These are phyloP conservation scores for Drosophila punjabiensis DNA, from an alignment of 1,140 invertebrate genomes.

Conservation along the genomic window DNA sequence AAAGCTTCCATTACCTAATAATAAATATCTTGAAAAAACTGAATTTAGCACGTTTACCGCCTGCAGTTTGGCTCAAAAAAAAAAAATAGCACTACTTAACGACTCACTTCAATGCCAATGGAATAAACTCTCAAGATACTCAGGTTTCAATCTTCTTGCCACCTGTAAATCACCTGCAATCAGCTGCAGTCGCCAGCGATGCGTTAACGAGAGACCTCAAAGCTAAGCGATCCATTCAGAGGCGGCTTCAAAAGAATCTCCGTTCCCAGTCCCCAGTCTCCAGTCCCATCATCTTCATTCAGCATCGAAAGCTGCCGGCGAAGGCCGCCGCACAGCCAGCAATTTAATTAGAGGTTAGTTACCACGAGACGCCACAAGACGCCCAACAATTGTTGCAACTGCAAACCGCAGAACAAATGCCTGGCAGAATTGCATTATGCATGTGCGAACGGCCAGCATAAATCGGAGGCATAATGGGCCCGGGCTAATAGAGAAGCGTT, in stretches of 20 bases:
- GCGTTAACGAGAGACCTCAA: conserved; percentile 44
- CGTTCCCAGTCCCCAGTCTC: conserved; percentile 1
- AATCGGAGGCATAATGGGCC: conserved; percentile 64
- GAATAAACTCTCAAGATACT: conserved; percentile 26
- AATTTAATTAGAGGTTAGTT: conserved; percentile 55
- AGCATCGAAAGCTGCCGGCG: conserved; percentile 40
- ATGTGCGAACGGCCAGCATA: conserved; percentile 57
- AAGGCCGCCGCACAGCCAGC: conserved; percentile 41
- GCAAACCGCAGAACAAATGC: conserved; percentile 39
- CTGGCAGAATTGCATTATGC: conserved; percentile 65
- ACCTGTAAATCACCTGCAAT: conserved; percentile 24
- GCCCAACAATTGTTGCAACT: conserved; percentile 20
- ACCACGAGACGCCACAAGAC: conserved; percentile 26
- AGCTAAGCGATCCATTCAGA: conserved; percentile 48
- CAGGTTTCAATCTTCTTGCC: conserved; percentile 12
- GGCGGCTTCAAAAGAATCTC: conserved; percentile 23
- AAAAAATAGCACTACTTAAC: conserved; percentile 10
- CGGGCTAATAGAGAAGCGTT: conserved; percentile 52
- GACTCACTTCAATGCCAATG: conserved; percentile 29
- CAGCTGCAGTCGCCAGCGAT: conserved; percentile 30
- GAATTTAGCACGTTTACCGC: conserved; percentile 15
- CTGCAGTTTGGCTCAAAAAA: conserved; percentile 21
- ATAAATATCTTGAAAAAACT: conserved; percentile 9
- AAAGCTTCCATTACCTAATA: background rate
- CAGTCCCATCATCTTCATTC: conserved; percentile 16